These are phyloP conservation scores for Vimba vimba DNA, from an alignment of 2,113 vertebrate genomes.

Conservation along the genomic window DNA sequence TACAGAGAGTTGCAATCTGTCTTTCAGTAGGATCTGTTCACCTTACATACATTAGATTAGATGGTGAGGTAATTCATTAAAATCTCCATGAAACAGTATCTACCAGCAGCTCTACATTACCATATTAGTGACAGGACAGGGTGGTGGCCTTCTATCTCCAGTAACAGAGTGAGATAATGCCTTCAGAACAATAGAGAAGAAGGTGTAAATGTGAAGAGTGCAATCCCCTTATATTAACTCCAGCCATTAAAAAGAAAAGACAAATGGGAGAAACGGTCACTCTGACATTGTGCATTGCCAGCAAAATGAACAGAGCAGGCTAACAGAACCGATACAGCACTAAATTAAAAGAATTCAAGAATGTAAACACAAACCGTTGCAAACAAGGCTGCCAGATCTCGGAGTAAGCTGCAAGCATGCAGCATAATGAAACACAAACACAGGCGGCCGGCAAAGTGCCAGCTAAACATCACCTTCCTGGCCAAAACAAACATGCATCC, in stretches of 20 bases:
- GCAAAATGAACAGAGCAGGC: neutral
- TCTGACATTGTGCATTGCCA: neutral
- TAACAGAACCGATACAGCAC: neutral
- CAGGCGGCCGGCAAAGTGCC: slow-evolving; percentile 24
- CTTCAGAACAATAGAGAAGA: neutral
- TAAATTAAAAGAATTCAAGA: neutral
- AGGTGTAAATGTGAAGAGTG: neutral
- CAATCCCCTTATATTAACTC: neutral
- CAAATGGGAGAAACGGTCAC: neutral
- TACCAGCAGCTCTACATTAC: slow-evolving; percentile 45
- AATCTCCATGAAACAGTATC: slow-evolving; percentile 37
- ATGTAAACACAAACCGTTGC: neutral
- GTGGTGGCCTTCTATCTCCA: slow-evolving; percentile 23
- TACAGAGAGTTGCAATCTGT: neutral
- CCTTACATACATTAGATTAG: slow-evolving; percentile 44
- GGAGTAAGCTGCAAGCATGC: neutral
- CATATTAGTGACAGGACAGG: slow-evolving; percentile 37
- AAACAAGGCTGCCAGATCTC: neutral
- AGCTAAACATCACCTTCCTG: slow-evolving; percentile 64
- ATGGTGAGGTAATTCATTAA: slow-evolving; percentile 53
- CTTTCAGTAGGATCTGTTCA: slow-evolving; percentile 35
- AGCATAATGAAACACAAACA: slow-evolving; percentile 69
- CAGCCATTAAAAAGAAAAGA: neutral
- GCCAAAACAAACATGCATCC: slow-evolving; percentile 62
- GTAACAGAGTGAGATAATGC: slow-evolving; percentile 21